Conservation (phyloP, 2,797 vertebrate genomes). For the Paguma larvata region DNA sequence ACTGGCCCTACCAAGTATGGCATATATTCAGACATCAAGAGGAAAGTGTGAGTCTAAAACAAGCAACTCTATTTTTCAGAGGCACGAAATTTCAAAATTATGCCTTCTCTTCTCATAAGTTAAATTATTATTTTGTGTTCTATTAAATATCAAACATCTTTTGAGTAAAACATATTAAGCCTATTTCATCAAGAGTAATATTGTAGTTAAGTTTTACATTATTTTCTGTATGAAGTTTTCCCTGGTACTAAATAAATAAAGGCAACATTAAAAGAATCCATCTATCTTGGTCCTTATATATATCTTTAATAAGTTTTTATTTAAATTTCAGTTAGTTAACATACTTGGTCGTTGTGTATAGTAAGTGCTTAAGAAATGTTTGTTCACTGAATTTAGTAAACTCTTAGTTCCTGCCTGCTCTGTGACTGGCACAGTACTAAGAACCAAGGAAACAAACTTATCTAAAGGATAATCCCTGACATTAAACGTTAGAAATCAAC, state of each 20-base stretch:
- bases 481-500: slow-evolving; percentile 42
- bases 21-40: background rate
- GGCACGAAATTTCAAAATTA: background rate
- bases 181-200: background rate
- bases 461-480: slow-evolving; percentile 35
- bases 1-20: background rate
- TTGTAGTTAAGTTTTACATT: background rate
- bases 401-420: background rate
- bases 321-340: background rate
- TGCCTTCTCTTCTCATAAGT: background rate
- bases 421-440: slow-evolving; percentile 23
- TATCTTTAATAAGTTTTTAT: background rate
- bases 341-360: background rate
- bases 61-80: background rate
- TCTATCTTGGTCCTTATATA: background rate
- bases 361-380: slow-evolving; percentile 27
- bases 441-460: slow-evolving; percentile 45
- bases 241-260: slow-evolving; percentile 29
- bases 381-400: slow-evolving; percentile 27
- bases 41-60: background rate
- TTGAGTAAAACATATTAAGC: slow-evolving; percentile 39
- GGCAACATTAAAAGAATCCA: slow-evolving; percentile 22
- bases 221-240: slow-evolving; percentile 24
- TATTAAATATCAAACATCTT: slow-evolving; percentile 33
- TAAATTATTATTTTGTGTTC: slow-evolving; percentile 32